Base-by-base conservation (phyloP, 2,888 invertebrate genomes). In the Oxycera nigricornis region DNA sequence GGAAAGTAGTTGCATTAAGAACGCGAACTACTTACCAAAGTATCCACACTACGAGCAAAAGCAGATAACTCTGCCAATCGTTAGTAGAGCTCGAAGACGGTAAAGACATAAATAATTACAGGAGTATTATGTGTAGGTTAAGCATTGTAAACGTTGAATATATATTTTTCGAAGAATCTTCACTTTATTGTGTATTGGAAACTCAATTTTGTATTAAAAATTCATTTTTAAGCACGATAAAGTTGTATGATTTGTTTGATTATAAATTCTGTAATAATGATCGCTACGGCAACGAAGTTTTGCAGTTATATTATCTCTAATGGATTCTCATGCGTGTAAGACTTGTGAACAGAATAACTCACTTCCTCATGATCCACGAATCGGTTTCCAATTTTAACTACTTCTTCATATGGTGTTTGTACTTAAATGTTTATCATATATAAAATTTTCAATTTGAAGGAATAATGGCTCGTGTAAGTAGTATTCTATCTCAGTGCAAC, bases 401-500 rank as follows among this genome's bases (percentile, higher is more conserved):
- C 70, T 30, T 70, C 70, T 55, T 70, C 55, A 22, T 70, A 70
- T 3, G 70, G 55, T 2, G 70, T 14, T 39, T 74, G 70, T 28
- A 31, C 52, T 9, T 31, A 50, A 31, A 74, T 26, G 35, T 50
- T 52, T 6, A 72, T 6, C 11, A 50, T 46, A 26, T 59, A 52
- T 14, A 31, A 20, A 17, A 41, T 30, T 30, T 4, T 39, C 30
- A 26, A 28, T 1, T 14, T 30, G 11, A n/a, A 28, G 17, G 72
- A 65, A 57, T 62, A 41, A 20, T 57, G 30, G 41, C 74, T 74
- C 24, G 80, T 82, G 67, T 82, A 85, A 1, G 77, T 78, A 3
- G 82, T 80, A 39, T 90, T 92, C 88, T 92, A 91, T 78, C 89
- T 87, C 35, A 93, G 83, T 59, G 87, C 87, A 39, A 91, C 85